Evolutionary conservation across 2,888 invertebrate genomes (phyloP).

Genomic region (Ectropis crepuscularia): DNA sequence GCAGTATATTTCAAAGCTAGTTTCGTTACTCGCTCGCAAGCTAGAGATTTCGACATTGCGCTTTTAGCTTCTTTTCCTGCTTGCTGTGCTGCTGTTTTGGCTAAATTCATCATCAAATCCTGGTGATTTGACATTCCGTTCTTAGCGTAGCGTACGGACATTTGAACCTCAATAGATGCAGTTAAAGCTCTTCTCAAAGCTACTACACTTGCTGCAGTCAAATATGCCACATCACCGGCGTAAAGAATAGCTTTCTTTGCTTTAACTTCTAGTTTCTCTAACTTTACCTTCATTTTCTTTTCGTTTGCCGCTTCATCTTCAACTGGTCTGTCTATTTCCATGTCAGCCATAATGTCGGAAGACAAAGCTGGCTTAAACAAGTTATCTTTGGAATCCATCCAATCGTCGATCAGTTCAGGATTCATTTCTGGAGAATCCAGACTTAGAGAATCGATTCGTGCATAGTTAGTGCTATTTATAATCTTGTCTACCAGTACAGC

Average conservation of each 20-base stretch:
- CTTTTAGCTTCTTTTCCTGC: conserved; percentile 79
- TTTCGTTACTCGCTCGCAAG: conserved; percentile 75
- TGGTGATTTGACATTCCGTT: conserved; percentile 79
- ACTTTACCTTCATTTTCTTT: conserved; percentile 68
- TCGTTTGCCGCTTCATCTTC: conserved; percentile 66
- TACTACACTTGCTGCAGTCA: conserved; percentile 78
- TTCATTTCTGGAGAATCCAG: conserved; percentile 63
- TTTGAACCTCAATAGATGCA: conserved; percentile 78
- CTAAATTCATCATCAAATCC: conserved; percentile 80
- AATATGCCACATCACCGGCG: conserved; percentile 79
- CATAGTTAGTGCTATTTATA: conserved; percentile 63
- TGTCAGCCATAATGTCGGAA: conserved; percentile 70
- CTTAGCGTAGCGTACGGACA: conserved; percentile 77
- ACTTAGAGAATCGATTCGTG: conserved; percentile 53
- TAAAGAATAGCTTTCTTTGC: conserved; percentile 80
- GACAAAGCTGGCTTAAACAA: conserved; percentile 60
- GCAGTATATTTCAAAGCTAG: conserved; percentile 77
- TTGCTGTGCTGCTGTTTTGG: conserved; percentile 79
- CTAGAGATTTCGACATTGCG: conserved; percentile 74
- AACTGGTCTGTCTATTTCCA: conserved; percentile 70
- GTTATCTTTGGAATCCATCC: conserved; percentile 66
- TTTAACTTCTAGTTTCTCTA: conserved; percentile 72
- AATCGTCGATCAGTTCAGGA: conserved; percentile 68
- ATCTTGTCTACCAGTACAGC: conserved; percentile 65
- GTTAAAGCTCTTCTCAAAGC: conserved; percentile 77